Percentiles rank a stretch among this genome's conserved stretches.
Conservation (phyloP, 2,888 invertebrate species). For the Lithophane semibrunnea region DNA sequence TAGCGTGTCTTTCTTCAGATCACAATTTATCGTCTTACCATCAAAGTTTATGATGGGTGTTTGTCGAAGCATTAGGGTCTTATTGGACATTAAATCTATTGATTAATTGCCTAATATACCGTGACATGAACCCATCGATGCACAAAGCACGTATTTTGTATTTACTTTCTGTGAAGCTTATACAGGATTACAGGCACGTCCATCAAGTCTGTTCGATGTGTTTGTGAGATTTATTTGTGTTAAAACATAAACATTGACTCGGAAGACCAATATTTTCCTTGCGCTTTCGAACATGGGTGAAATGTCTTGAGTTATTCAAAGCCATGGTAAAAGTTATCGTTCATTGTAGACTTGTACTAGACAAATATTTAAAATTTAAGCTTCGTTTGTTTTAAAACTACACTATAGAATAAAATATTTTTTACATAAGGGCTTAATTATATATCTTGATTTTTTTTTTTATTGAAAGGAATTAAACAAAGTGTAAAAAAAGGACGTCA, state of each 20-base stretch:
- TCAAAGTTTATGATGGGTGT: not conserved
- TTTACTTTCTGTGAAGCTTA: constrained; percentile 7
- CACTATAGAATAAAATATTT: not conserved
- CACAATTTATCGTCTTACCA: not conserved
- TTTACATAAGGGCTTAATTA: too few species aligned
- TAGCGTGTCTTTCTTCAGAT: not conserved
- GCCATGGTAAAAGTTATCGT: constrained; percentile 2
- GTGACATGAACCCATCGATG: not conserved
- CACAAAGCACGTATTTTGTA: not conserved
- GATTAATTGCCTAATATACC: not conserved
- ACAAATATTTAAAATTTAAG: constrained; percentile 15
- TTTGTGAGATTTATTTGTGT: constrained; percentile 40
- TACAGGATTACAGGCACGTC: too few species aligned
- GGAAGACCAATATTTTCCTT: constrained; percentile 34
- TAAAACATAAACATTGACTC: constrained; percentile 45
- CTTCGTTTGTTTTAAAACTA: not conserved
- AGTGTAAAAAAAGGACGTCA: too few species aligned
- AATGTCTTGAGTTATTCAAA: constrained; percentile 7
- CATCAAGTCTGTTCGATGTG: not conserved
- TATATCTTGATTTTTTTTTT: not conserved
- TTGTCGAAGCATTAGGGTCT: not conserved
- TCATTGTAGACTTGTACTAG: not conserved
- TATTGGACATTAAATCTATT: not conserved
- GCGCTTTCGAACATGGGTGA: constrained; percentile 26
- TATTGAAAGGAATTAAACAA: not conserved